Conservation (phyloP, 2,113 vertebrate genomes). For the Lates calcarifer region DNA sequence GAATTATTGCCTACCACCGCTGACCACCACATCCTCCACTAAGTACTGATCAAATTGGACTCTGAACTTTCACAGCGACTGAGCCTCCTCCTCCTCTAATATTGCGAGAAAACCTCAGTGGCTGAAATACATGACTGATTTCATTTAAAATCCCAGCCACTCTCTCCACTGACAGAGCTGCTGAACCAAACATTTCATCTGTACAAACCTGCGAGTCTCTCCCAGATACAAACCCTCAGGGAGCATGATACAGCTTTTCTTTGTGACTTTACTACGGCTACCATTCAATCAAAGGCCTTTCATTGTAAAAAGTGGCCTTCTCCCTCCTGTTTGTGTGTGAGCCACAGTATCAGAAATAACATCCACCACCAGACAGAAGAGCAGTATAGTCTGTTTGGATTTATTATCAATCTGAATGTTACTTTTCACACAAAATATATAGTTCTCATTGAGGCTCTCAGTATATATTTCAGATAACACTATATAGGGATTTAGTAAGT, state of each 20-base stretch:
- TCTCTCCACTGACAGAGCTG: constrained; percentile 53
- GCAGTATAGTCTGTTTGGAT: constrained; percentile 64
- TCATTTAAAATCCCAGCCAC: constrained; percentile 58
- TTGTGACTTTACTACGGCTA: constrained; percentile 51
- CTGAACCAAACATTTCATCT: constrained; percentile 71
- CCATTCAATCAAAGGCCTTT: constrained; percentile 59
- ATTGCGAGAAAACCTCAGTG: constrained; percentile 32
- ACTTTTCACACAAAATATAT: constrained; percentile 84
- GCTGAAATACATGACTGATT: constrained; percentile 62
- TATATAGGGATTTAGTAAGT: constrained; percentile 68
- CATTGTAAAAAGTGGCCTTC: constrained; percentile 1
- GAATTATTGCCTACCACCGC: neutral
- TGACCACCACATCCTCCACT: constrained; percentile 24
- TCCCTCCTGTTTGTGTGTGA: constrained; percentile 17
- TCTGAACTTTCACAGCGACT: neutral
- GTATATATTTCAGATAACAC: constrained; percentile 71
- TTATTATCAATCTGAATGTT: constrained; percentile 81
- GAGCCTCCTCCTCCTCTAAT: constrained; percentile 24
- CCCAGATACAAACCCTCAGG: constrained; percentile 55
- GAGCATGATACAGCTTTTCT: constrained; percentile 51
- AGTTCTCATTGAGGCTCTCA: constrained; percentile 72
- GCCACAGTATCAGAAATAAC: constrained; percentile 36
- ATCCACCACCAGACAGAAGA: constrained; percentile 46
- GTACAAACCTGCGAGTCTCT: constrained; percentile 55
- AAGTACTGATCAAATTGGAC: constrained; percentile 26